Evolutionary conservation across 2,888 invertebrate genomes (phyloP), one percentile per base, ranked within the genome.

Genomic region (Physocephala rufipes): DNA sequence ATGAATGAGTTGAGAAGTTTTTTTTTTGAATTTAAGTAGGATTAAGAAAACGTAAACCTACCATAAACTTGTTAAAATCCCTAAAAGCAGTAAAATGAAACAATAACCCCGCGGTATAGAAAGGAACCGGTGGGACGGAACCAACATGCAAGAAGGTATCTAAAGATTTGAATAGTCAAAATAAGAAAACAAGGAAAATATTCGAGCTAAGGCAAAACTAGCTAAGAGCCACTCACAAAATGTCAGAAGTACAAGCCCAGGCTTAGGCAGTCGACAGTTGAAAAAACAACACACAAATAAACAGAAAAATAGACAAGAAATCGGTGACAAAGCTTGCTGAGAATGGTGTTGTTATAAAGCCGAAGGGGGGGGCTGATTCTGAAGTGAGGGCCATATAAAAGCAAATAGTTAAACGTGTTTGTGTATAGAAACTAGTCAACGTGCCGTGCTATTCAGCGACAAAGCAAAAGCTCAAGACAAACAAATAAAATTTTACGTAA

Each of bases 1-100:
- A 49, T 12, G n/a, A n/a, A 49, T 49, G 49, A 16, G 9, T 49
- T 2, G 4, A 16, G n/a, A 21, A 53, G 2, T 9, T 21, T 53
- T 53, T n/a, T n/a, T n/a, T 19, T 2, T 21, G 53, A 16, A 21
- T 62, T 62, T 19, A 12, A 62, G 36, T 43, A 62, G 43, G 62
- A 62, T 62, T 62, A 62, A 36, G 30, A 62, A 62, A 62, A 62
- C 36, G 62, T 36, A 62, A 62, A 55, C 26, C 55, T 26, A 62
- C 62, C 62, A 43, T 62, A 62, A 62, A 62, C 62, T 62, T 62
- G 62, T 62, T 62, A 62, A 62, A 62, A 53, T 53, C 53, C 28
- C 62, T 30, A 62, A 62, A 62, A 45, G 62, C 62, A 62, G 15
- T 62, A 43, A 62, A 62, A 62, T 62, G 62, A 62, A 62, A 62